Percentiles rank a stretch among this genome's conserved stretches.
Evolutionary conservation across 2,113 vertebrate species (phyloP).

Genomic region (Australoheros scitulus): DNA sequence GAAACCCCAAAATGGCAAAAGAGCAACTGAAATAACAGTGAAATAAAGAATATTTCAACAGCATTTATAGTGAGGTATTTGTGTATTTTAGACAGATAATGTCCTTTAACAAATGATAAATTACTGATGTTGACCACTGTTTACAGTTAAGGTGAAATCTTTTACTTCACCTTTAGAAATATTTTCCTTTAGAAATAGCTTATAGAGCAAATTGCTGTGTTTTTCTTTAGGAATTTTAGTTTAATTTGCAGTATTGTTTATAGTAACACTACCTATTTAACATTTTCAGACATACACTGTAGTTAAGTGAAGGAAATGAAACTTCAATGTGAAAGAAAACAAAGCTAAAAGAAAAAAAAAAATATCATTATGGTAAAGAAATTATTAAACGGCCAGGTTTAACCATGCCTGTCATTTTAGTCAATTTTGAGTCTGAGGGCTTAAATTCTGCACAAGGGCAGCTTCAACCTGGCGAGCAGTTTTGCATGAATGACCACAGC

Average conservation of each 20-base stretch:
- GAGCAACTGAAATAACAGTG: not conserved
- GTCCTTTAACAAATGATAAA: not conserved
- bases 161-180: too few relatives aligned
- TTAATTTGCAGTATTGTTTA: not conserved
- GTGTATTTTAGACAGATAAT: not conserved
- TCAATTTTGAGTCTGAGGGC: not conserved
- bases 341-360: not conserved
- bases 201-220: not conserved
- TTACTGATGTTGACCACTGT: not conserved
- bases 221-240: not conserved
- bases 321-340: not conserved
- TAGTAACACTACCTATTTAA: not conserved
- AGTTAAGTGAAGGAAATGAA: not conserved
- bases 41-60: not conserved
- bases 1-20: not conserved
- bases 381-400: not conserved
- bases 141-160: not conserved
- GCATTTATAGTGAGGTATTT: not conserved
- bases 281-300: not conserved
- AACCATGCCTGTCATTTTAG: not conserved
- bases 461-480: conserved; percentile 56
- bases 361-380: not conserved
- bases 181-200: not conserved
- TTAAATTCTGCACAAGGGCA: conserved; percentile 52
- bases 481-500: conserved; percentile 64